Percentiles rank a stretch among this genome's conserved stretches.
Evolutionary conservation across 2,113 vertebrate species (phyloP).

Genomic region (Phocoena phocoena): DNA sequence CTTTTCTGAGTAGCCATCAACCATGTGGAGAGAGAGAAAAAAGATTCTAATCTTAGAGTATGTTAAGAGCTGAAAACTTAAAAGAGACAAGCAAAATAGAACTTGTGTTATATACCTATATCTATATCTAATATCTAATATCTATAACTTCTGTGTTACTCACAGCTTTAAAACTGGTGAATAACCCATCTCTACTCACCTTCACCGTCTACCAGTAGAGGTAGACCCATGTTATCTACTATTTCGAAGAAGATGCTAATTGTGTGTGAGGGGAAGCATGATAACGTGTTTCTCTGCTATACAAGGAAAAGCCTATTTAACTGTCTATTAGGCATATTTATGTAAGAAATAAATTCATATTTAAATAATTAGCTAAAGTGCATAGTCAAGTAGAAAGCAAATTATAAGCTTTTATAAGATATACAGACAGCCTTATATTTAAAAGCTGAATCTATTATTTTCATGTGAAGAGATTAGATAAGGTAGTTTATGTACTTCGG

Average conservation of each 20-base stretch:
- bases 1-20: neutral
- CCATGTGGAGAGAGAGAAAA: neutral
- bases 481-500: neutral
- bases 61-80: neutral
- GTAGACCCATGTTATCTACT: neutral
- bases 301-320: neutral
- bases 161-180: neutral
- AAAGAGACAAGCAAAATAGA: neutral
- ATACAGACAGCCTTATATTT: neutral
- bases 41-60: neutral
- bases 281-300: neutral
- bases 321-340: neutral
- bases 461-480: neutral
- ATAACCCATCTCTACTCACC: neutral
- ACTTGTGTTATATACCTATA: neutral
- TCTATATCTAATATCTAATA: too few species aligned
- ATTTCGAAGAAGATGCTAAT: neutral
- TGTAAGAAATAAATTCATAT: neutral
- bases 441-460: neutral
- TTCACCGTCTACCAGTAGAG: neutral
- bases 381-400: conserved; percentile 12
- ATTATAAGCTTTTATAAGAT: conserved; percentile 23
- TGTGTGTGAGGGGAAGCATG: neutral
- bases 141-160: neutral
- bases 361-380: conserved; percentile 53